Evolutionary conservation across 2,113 vertebrate genomes (phyloP), one percentile per base, ranked within the genome.

Genomic region (Centrocercus urophasianus): DNA sequence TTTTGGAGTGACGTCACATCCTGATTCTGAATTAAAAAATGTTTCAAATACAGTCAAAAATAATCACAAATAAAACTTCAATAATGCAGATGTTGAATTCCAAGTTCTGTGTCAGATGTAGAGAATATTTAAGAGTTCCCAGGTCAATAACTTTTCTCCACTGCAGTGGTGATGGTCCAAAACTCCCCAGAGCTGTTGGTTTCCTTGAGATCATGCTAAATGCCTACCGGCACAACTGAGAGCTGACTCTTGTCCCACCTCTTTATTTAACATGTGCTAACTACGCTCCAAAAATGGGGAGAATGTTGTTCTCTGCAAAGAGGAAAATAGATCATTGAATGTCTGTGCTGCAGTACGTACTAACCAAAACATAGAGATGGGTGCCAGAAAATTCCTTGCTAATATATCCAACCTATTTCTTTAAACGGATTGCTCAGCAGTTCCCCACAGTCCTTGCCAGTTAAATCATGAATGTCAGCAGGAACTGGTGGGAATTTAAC

Each of bases 311-410:
- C 40, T 90, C 73, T 78, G 76, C 56, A 72, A 45, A 45, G 74
- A 79, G 59, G 28, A 85, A 85, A 72, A 87, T 42, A 80, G 52
- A 78, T 83, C 45, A 42, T 5, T 60, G 69, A 36, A 28, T 64
- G 34, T 38, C 74, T 78, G 61, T 88, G 77, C 72, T 93, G 79
- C 2, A 4, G 67, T 82, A 40, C 71, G 38, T n/a, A 48, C 65
- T 83, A 88, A 95, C 72, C 82, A 91, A 89, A 93, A 82, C 67
- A 32, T 0, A 59, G 63, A 50, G 90, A 67, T 18, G n/a, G 19
- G 28, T 88, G 86, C 69, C 93, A 95, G 93, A 90, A 84, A 86
- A 84, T 87, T 93, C 81, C 74, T 36, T 74, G 34, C 89, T 78
- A 43, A 93, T 89, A 71, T 34, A 94, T 80, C 54, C 84, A 94